Evolutionary conservation across 2,113 vertebrate species (phyloP).

Genomic region (Tretioscincus oriximinensis): DNA sequence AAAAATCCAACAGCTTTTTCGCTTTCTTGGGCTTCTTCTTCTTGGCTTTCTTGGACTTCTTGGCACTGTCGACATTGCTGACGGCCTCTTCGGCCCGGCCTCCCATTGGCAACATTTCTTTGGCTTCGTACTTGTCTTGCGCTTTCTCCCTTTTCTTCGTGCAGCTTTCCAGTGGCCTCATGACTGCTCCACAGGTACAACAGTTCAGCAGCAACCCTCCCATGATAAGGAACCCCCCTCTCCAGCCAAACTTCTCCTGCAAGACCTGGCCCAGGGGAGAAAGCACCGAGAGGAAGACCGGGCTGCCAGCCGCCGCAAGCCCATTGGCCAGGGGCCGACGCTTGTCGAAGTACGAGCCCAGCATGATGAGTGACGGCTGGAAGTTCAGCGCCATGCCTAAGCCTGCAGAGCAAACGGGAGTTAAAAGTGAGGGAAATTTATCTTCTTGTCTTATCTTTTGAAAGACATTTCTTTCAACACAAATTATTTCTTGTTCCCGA

Average conservation of each 20-base stretch:
- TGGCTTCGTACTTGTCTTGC: slow-evolving; percentile 62
- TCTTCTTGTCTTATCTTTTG: neutral
- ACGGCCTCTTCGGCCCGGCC: slow-evolving; percentile 47
- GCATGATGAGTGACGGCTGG: slow-evolving; percentile 79
- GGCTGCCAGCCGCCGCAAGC: slow-evolving; percentile 79
- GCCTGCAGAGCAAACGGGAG: slow-evolving; percentile 52
- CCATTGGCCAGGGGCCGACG: slow-evolving; percentile 79
- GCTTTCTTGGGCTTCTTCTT: slow-evolving; percentile 59
- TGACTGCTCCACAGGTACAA: slow-evolving; percentile 78
- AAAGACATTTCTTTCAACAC: neutral
- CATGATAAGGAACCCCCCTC: slow-evolving; percentile 80
- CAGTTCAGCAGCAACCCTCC: slow-evolving; percentile 80
- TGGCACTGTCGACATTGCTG: slow-evolving; percentile 50
- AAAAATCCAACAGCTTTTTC: slow-evolving; percentile 77
- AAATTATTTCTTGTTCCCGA: neutral
- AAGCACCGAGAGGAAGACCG: slow-evolving; percentile 76
- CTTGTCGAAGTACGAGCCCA: slow-evolving; percentile 78
- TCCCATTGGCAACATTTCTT: slow-evolving; percentile 63
- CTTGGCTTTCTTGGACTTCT: slow-evolving; percentile 62
- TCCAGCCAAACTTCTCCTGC: slow-evolving; percentile 77
- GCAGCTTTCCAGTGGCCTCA: slow-evolving; percentile 70
- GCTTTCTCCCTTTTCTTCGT: slow-evolving; percentile 45
- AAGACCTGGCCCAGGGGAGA: slow-evolving; percentile 78
- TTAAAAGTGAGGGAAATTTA: neutral
- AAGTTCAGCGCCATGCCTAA: slow-evolving; percentile 80